Percentiles rank a stretch among this genome's conserved stretches.
phyloP scores from a whole-genome alignment of 2,797 vertebrate species.

The Lagocephalus sceleratus region DNA sequence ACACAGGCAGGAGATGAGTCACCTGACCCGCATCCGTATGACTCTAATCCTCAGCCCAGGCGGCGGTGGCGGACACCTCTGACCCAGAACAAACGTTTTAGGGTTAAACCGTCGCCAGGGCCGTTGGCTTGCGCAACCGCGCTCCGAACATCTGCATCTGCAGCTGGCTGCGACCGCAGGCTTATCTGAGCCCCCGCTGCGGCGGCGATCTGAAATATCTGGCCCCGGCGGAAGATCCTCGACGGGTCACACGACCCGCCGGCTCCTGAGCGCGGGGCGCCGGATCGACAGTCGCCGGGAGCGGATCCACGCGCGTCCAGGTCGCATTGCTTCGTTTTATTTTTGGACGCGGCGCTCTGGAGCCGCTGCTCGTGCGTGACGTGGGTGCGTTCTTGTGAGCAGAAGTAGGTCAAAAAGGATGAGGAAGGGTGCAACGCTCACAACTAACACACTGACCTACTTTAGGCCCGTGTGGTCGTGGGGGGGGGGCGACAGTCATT shows the following conservation, averaged over 20 bases:
- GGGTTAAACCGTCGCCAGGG: too few species aligned
- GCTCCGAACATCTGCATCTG: slow-evolving; percentile 8
- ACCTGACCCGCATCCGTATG: not conserved
- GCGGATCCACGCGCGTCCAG: too few species aligned
- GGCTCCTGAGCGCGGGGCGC: not conserved
- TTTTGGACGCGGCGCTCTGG: not conserved
- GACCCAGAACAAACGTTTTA: not conserved
- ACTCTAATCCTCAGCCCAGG: slow-evolving; percentile 25
- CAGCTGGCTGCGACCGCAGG: not conserved
- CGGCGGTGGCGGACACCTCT: not conserved
- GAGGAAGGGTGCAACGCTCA: not conserved
- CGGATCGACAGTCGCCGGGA: not conserved
- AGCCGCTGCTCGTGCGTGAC: not conserved
- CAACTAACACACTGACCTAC: slow-evolving; percentile 64
- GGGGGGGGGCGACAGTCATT: slow-evolving; percentile 4
- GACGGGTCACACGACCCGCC: too few species aligned
- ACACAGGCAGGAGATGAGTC: slow-evolving; percentile 14
- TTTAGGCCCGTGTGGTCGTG: slow-evolving; percentile 3
- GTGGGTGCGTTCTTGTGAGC: not conserved
- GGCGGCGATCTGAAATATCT: not conserved
- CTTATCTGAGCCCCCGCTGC: slow-evolving; percentile 1
- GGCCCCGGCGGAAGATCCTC: too few species aligned
- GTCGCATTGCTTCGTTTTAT: not conserved
- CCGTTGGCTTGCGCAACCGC: too few species aligned
- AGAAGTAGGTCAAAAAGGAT: slow-evolving; percentile 50